Evolutionary conservation across 2,113 vertebrate species (phyloP).

Genomic region (Hystrix cristata): DNA sequence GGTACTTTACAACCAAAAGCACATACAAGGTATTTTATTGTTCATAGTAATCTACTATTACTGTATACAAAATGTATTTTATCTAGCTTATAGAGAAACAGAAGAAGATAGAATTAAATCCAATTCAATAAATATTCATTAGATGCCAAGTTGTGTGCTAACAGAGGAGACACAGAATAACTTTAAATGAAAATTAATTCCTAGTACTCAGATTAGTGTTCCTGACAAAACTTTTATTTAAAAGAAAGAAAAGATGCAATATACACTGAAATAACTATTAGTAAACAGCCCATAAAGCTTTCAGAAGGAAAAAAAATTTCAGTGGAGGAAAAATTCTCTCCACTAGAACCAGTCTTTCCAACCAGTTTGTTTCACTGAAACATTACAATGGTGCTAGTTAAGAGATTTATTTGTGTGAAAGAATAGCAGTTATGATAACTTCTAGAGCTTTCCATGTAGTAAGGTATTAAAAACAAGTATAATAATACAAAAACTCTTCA

Average conservation of each 20-base stretch:
- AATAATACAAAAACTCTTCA: conserved; percentile 47
- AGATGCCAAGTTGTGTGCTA: background rate
- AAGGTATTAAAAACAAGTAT: conserved; percentile 42
- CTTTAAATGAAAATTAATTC: conserved; percentile 60
- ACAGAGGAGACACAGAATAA: background rate
- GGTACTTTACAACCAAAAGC: conserved; percentile 65
- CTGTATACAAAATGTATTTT: conserved; percentile 59
- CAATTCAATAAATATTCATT: conserved; percentile 65
- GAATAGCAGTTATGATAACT: background rate
- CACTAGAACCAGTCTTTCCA: background rate
- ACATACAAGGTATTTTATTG: conserved; percentile 59
- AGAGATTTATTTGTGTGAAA: background rate
- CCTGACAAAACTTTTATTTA: conserved; percentile 56
- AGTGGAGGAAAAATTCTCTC: background rate
- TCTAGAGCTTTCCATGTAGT: conserved; percentile 13
- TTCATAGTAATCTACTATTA: conserved; percentile 62
- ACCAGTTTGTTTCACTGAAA: conserved; percentile 30
- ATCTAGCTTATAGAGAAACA: conserved; percentile 58
- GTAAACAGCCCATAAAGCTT: conserved; percentile 8
- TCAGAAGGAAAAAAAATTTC: background rate
- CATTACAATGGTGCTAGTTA: background rate
- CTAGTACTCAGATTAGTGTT: conserved; percentile 55
- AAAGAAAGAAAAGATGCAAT: conserved; percentile 49
- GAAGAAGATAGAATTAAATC: conserved; percentile 52
- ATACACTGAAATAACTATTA: conserved; percentile 48